phyloP scores from a whole-genome alignment of 2,797 vertebrate genomes.

The Kryptopterus vitreolus region DNA sequence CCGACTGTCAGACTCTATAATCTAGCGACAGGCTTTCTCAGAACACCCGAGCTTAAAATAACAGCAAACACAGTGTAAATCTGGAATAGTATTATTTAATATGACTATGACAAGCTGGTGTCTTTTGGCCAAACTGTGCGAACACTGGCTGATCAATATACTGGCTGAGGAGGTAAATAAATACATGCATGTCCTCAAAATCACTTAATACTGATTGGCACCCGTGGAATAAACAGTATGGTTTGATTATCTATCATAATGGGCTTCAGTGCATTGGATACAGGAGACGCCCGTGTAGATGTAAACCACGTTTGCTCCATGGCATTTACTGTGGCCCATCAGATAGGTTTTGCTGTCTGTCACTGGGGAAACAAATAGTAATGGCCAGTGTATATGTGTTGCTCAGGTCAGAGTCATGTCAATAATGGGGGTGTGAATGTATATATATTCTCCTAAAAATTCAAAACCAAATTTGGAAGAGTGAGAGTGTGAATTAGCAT shows the following conservation, averaged over 20 bases:
- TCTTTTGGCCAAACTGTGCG: too few relatives aligned
- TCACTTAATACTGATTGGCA: too few relatives aligned
- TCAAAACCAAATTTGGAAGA: too few relatives aligned
- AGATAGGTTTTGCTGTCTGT: conserved; percentile 14
- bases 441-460: too few relatives aligned
- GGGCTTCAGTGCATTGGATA: not conserved
- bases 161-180: too few relatives aligned
- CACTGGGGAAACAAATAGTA: conserved; percentile 28
- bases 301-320: conserved; percentile 9
- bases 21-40: not conserved
- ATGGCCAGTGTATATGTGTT: conserved; percentile 7
- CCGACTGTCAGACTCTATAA: not conserved
- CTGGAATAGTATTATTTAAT: not conserved
- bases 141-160: too few relatives aligned
- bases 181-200: too few relatives aligned
- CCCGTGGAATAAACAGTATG: conserved; percentile 3
- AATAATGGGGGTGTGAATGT: conserved; percentile 59
- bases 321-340: conserved; percentile 5
- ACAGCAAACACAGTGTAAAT: not conserved
- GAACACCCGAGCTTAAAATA: not conserved
- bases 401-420: conserved; percentile 54
- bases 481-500: conserved; percentile 13
- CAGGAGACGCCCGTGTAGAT: not conserved
- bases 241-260: not conserved
- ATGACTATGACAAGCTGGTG: too few relatives aligned